phyloP scores from a whole-genome alignment of 1,140 invertebrate species.

The Agraylea sexmaculata region DNA sequence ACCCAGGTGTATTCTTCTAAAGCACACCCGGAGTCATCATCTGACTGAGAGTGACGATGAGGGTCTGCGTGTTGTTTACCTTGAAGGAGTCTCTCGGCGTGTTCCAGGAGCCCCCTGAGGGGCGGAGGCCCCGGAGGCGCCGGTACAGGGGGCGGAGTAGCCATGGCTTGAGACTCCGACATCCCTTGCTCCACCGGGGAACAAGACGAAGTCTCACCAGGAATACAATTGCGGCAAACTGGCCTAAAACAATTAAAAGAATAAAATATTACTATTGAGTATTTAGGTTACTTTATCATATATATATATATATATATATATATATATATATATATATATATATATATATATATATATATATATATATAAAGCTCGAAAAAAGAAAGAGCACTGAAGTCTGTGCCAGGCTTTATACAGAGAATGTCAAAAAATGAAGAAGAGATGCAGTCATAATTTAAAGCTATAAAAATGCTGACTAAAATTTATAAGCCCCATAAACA shows the following conservation, averaged over 20 bases:
- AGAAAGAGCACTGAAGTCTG: too few relatives aligned
- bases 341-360: not conserved
- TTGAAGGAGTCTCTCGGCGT: conserved; percentile 34
- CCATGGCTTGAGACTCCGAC: conserved; percentile 21
- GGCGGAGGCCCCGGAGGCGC: conserved; percentile 22
- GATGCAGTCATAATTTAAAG: too few relatives aligned
- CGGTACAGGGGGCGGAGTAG: conserved; percentile 5
- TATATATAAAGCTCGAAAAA: too few relatives aligned
- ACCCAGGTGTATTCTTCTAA: conserved; percentile 98
- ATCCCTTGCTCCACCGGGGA: conserved; percentile 11
- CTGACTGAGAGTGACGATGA: conserved; percentile 83
- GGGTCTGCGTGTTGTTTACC: conserved; percentile 44
- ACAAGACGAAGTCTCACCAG: conserved; percentile 28
- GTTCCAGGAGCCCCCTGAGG: conserved; percentile 39
- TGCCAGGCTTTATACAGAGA: too few relatives aligned
- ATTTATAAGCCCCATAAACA: too few relatives aligned
- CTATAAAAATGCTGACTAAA: too few relatives aligned
- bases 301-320: not conserved
- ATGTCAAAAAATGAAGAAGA: too few relatives aligned
- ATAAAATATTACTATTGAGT: conserved; percentile 1
- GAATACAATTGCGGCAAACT: conserved; percentile 43
- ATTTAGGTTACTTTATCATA: too few relatives aligned
- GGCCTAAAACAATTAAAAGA: conserved; percentile 40
- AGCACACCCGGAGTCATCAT: conserved; percentile 94
- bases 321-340: not conserved